Conservation (phyloP, 2,797 vertebrate species). For the Chloroceryle amazona region DNA sequence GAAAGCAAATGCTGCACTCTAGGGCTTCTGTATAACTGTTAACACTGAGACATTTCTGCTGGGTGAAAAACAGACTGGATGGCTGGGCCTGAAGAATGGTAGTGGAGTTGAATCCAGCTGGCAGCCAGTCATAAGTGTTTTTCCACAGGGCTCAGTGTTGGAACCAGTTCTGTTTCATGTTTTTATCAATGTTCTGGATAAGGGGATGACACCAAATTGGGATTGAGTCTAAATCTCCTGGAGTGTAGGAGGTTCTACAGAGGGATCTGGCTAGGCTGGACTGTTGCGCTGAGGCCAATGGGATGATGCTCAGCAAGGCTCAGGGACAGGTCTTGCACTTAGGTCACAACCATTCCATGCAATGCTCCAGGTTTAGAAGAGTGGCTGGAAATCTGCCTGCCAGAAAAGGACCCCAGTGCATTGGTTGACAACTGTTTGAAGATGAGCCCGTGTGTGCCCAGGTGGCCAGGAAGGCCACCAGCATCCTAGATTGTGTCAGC, state of each 20-base stretch:
- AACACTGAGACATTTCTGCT: neutral
- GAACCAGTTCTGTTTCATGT: neutral
- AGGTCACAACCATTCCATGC: too few relatives aligned
- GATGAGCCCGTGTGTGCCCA: neutral
- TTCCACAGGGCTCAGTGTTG: neutral
- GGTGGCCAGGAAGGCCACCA: neutral
- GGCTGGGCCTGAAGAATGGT: too few relatives aligned
- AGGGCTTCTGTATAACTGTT: neutral
- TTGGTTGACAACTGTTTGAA: too few relatives aligned
- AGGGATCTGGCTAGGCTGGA: neutral
- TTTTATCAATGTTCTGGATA: neutral
- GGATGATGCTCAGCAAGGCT: neutral
- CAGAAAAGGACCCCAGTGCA: neutral
- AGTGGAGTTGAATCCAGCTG: neutral
- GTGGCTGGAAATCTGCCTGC: neutral
- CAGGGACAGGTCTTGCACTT: fast-evolving
- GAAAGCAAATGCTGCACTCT: neutral
- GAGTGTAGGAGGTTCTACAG: neutral
- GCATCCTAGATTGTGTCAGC: too few relatives aligned
- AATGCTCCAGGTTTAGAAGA: too few relatives aligned
- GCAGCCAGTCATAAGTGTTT: too few relatives aligned
- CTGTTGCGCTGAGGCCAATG: neutral
- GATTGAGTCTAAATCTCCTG: neutral
- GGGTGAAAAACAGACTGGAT: neutral
- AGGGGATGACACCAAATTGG: too few relatives aligned